Conservation (phyloP, 1,140 invertebrate species). For the Drosophila nannoptera region DNA sequence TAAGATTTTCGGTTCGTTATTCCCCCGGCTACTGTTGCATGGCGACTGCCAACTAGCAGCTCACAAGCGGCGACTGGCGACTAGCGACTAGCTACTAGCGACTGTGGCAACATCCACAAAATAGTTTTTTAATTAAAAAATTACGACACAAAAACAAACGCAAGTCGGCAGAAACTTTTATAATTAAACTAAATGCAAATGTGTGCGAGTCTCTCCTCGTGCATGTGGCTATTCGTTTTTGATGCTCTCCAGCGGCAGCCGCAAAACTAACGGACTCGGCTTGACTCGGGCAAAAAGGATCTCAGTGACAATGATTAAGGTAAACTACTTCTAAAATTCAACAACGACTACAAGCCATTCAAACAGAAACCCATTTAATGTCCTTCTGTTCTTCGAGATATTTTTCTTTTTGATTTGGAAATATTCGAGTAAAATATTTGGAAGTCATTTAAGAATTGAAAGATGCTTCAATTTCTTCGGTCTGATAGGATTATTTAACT, state of each 20-base stretch:
- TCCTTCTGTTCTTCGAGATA: no score
- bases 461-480: not conserved
- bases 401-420: not conserved
- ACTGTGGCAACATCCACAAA: slow-evolving; percentile 64
- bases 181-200: slow-evolving; percentile 78
- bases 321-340: not conserved
- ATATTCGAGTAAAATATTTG: slow-evolving; percentile 1
- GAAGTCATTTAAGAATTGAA: slow-evolving; percentile 9
- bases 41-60: not conserved
- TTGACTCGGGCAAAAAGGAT: slow-evolving; percentile 7
- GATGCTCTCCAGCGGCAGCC: slow-evolving; percentile 11
- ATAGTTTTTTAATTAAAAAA: slow-evolving; percentile 77
- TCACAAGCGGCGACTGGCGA: slow-evolving; percentile 17
- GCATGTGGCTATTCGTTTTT: slow-evolving; percentile 13
- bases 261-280: slow-evolving; percentile 11
- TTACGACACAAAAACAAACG: slow-evolving; percentile 39
- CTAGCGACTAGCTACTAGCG: slow-evolving; percentile 11
- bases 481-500: slow-evolving; percentile 1
- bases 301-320: slow-evolving; percentile 2
- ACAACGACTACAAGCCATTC: no score
- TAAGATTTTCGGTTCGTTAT: slow-evolving; percentile 58
- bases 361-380: no score
- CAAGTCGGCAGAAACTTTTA: slow-evolving; percentile 56
- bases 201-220: slow-evolving; percentile 25
- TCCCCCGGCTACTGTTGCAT: slow-evolving; percentile 20